Evolutionary conservation across 2,113 vertebrate species (phyloP), one percentile per base, ranked within the genome.

Genomic region (Eudyptes chrysolophus): DNA sequence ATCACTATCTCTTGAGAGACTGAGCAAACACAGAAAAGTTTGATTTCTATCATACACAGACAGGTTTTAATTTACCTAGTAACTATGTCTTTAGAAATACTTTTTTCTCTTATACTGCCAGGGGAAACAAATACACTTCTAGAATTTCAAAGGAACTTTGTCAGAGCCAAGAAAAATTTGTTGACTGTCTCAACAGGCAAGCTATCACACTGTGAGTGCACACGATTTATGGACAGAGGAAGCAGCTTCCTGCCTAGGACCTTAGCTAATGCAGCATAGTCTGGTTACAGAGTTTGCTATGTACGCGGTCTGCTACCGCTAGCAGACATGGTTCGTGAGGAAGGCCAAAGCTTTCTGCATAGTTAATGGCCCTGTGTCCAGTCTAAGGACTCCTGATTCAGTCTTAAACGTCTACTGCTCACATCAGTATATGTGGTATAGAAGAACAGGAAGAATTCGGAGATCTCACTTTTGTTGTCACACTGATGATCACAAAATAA

Each of bases 71-170:
- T 93, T 93, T 96, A 88, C 70, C 32, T 55, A 48, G 58, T 83
- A 91, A 87, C 74, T 64, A 7, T 55, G 57, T 65, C 84, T 91
- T 94, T 82, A 65, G 40, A 96, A 95, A 92, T 89, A 62, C 38
- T 58, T 83, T 32, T 84, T 89, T 71, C 49, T 84, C 34, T 62
- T 79, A 36, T 13, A 24, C 61, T 94, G 58, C 82, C 92, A 94
- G 48, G 55, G 68, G 91, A 97, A 94, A 90, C 46, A 94, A 72
- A 91, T 76, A 54, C 22, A 30, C 14, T 80, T 91, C 77, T 85
- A 74, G 62, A 79, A 92, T 97, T 95, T 96, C 78, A 92, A 96
- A 96, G 46, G 49, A 76, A 51, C 66, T 92, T 66, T 36, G 66
- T 85, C 54, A 77, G 81, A 92, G 87, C 81, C 84, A 94, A 75